Percentiles rank a stretch among this genome's conserved stretches.
Conservation (phyloP, 1,140 invertebrate genomes). For the Lepidurus packardi region DNA sequence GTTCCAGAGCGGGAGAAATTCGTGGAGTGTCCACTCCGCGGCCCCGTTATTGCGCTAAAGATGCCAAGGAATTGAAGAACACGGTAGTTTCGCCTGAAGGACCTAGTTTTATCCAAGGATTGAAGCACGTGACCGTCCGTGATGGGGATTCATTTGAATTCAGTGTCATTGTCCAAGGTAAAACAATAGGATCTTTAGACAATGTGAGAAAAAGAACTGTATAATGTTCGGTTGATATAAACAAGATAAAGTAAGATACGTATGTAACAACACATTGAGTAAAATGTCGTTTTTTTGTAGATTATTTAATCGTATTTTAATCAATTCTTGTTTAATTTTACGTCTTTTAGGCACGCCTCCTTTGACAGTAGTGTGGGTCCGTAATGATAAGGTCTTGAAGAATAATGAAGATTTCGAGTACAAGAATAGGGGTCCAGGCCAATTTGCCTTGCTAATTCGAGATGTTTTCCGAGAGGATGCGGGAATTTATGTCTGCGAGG, state of each 20-base stretch:
- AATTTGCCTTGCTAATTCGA: constrained; percentile 55
- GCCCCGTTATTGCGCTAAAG: constrained; percentile 47
- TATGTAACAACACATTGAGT: neutral
- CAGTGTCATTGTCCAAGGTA: constrained; percentile 49
- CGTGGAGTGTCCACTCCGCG: constrained; percentile 31
- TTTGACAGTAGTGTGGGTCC: constrained; percentile 63
- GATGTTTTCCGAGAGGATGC: constrained; percentile 61
- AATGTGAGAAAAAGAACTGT: neutral
- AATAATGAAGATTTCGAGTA: constrained; percentile 60
- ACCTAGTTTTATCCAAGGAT: constrained; percentile 48
- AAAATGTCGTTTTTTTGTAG: neutral
- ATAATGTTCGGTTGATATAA: too few species aligned
- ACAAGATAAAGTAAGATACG: neutral
- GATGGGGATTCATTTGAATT: constrained; percentile 59
- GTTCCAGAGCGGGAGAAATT: constrained; percentile 15
- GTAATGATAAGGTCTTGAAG: constrained; percentile 59
- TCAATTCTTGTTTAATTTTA: neutral
- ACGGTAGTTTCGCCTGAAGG: constrained; percentile 46
- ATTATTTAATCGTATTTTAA: too few species aligned
- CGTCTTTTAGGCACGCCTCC: constrained; percentile 52
- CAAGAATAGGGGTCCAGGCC: constrained; percentile 55
- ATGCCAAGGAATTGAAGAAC: constrained; percentile 47
- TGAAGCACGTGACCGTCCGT: constrained; percentile 48
- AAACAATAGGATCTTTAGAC: constrained; percentile 32
- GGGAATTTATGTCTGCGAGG: constrained; percentile 64